Percentiles rank a stretch among this genome's conserved stretches.
Evolutionary conservation across 2,797 vertebrate species (phyloP).

Genomic region (Psittacula derbiana): DNA sequence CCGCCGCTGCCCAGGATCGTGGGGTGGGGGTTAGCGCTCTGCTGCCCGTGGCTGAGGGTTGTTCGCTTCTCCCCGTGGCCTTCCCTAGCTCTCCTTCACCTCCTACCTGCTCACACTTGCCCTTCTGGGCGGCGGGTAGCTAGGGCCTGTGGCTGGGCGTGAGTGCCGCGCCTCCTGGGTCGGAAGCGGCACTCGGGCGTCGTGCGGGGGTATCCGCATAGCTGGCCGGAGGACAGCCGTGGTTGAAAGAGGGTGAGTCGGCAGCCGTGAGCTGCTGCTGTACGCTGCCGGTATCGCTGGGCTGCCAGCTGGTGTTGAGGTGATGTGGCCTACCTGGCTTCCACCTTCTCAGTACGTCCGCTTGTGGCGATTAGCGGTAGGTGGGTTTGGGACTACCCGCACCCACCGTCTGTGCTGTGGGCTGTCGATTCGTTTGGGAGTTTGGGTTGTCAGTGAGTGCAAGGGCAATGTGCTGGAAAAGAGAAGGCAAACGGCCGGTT

Average conservation of each 20-base stretch:
- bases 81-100: background rate
- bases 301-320: background rate
- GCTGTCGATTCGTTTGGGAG: background rate
- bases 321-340: background rate
- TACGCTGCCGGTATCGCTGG: fast-evolving
- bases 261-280: background rate
- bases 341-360: background rate
- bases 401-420: background rate
- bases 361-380: background rate
- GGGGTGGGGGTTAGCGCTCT: background rate
- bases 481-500: background rate
- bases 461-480: background rate
- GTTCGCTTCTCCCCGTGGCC: background rate
- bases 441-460: background rate
- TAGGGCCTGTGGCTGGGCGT: background rate
- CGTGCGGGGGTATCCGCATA: background rate
- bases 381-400: background rate
- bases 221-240: background rate
- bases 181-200: background rate
- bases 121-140: background rate
- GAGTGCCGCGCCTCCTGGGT: background rate
- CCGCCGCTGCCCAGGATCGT: too few relatives aligned
- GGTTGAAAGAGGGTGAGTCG: background rate
- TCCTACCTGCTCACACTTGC: background rate
- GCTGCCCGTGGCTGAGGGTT: too few relatives aligned